phyloP scores from a whole-genome alignment of 2,797 vertebrate species.

The Oophaga sylvatica region DNA sequence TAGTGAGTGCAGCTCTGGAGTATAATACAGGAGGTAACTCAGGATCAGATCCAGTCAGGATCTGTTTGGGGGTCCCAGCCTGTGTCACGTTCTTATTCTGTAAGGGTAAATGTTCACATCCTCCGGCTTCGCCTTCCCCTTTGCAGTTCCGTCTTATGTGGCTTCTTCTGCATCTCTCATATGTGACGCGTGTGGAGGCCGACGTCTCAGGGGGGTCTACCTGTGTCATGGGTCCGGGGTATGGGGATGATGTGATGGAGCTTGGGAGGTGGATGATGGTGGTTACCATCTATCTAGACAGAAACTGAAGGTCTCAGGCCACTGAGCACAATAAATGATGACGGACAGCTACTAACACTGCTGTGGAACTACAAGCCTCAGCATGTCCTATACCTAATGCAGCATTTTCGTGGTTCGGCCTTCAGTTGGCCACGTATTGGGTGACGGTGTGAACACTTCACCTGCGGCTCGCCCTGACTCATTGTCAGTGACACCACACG shows the following conservation, averaged over 20 bases:
- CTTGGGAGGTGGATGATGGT: not conserved
- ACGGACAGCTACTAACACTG: not conserved
- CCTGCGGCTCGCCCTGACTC: not conserved
- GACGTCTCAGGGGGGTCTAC: not conserved
- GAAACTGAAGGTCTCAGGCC: not conserved
- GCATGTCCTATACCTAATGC: too few relatives aligned
- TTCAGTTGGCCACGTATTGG: not conserved
- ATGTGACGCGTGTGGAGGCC: not conserved
- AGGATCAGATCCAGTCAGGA: too few relatives aligned
- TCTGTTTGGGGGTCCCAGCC: too few relatives aligned
- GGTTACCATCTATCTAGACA: not conserved
- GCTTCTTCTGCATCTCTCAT: not conserved
- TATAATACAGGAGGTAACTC: too few relatives aligned
- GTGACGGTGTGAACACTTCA: not conserved
- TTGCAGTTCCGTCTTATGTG: not conserved
- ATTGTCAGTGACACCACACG: not conserved
- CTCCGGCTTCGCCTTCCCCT: not conserved
- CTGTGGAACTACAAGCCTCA: too few relatives aligned
- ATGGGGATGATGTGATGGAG: not conserved
- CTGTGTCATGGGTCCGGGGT: not conserved
- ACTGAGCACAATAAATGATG: not conserved
- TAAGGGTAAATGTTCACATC: too few relatives aligned
- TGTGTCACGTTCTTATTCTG: too few relatives aligned
- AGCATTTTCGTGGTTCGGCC: too few relatives aligned
- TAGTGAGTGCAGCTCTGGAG: too few relatives aligned